Conservation (phyloP, 2,113 vertebrate genomes). For the Aegotheles bennettii region DNA sequence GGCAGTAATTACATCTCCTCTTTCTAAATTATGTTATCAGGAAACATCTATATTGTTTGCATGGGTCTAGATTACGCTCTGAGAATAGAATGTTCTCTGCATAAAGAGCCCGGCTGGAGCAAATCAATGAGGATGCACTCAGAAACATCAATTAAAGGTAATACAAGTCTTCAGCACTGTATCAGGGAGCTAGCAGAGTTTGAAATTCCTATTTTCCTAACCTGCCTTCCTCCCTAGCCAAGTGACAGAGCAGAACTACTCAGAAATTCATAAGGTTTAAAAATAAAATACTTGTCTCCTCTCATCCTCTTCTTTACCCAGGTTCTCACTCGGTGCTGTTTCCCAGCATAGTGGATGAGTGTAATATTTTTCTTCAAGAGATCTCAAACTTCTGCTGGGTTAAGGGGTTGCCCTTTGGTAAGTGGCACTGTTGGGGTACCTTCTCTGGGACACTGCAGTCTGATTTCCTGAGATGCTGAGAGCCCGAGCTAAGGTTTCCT, state of each 20-base stretch:
- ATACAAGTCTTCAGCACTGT: slow-evolving; percentile 24
- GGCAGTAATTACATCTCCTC: slow-evolving; percentile 40
- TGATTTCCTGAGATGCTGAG: not conserved
- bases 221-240: not conserved
- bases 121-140: slow-evolving; percentile 64
- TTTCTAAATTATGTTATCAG: slow-evolving; percentile 59
- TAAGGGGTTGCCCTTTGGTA: not conserved
- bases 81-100: slow-evolving; percentile 65
- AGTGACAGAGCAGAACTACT: slow-evolving; percentile 19
- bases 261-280: slow-evolving; percentile 60
- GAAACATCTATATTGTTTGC: slow-evolving; percentile 51
- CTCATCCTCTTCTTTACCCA: not conserved
- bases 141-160: slow-evolving; percentile 64
- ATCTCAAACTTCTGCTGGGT: not conserved
- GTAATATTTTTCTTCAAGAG: not conserved
- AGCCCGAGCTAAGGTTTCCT: not conserved
- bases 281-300: slow-evolving; percentile 50
- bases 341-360: not conserved
- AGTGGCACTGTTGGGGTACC: not conserved
- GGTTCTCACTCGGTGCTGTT: not conserved
- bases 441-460: not conserved
- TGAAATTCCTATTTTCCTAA: slow-evolving; percentile 30
- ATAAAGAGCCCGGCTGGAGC: slow-evolving; percentile 27
- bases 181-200: not conserved
- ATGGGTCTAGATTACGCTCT: slow-evolving; percentile 37